Conservation (phyloP, 2,113 vertebrate species). For the Notechis scutatus region DNA sequence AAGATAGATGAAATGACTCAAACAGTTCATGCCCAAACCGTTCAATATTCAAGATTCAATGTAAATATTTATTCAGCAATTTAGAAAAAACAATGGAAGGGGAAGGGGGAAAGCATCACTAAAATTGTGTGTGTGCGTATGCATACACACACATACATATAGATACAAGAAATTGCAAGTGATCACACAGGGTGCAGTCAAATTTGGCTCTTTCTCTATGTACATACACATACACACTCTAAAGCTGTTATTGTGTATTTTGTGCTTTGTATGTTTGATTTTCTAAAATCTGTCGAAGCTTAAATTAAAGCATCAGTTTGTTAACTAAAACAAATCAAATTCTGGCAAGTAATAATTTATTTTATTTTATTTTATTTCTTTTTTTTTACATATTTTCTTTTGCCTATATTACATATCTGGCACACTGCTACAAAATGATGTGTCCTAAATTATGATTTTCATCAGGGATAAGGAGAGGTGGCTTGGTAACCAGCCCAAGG, state of each 20-base stretch:
- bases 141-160: too few relatives aligned
- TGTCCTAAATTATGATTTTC: constrained; percentile 10
- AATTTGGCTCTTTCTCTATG: not conserved
- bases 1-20: not conserved
- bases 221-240: too few relatives aligned
- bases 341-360: not conserved
- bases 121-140: too few relatives aligned
- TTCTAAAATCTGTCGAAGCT: not conserved
- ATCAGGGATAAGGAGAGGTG: not conserved
- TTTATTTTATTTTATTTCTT: not conserved
- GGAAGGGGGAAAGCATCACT: too few relatives aligned
- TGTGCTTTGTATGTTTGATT: not conserved
- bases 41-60: too few relatives aligned
- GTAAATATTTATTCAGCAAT: too few relatives aligned
- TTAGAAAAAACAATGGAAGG: too few relatives aligned
- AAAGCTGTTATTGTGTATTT: too few relatives aligned
- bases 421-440: not conserved
- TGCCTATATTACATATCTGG: constrained; percentile 23
- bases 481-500: not conserved
- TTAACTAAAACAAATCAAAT: not conserved
- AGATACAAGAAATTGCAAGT: not conserved
- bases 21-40: too few relatives aligned
- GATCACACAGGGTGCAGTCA: not conserved
- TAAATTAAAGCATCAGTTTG: not conserved
- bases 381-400: not conserved